Evolutionary conservation across 2,888 invertebrate genomes (phyloP), one percentile per base, ranked within the genome.

Genomic region (Drosophila birchii): DNA sequence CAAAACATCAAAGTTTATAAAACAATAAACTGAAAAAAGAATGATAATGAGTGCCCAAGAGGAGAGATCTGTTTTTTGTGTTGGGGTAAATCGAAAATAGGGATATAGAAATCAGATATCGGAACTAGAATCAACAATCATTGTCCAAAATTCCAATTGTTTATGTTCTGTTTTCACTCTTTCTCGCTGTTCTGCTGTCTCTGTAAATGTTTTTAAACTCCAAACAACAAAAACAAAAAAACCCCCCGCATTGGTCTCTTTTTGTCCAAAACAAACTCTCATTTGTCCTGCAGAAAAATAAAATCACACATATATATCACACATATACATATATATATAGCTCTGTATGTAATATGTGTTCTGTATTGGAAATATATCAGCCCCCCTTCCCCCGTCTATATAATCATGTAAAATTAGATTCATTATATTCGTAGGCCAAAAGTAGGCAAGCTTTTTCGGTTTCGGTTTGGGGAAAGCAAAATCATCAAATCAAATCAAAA

Each of bases 361-460:
- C 47, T 26, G 47, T 63, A 23, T 63, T 38, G 45, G 63, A 38
- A 18, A 16, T 6, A 16, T 6, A 47, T 34, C 63, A 26, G 53
- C 11, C n/a, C 32, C 16, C 26, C 47, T 11, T 11, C 26, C 26
- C 11, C 34, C 34, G 11, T 34, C 34, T 34, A 47, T n/a, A 43
- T 32, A 20, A 6, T 47, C 57, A 57, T 57, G 51, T 51, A 63
- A 23, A 32, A 38, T 36, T 63, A 67, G 69, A 39, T 26, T 68
- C 67, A 67, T 0, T 14, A 45, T 45, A 5, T n/a, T 26, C n/a
- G 58, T 57, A 57, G 57, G 56, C 45, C 45, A 59, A 38, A 44
- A 61, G 64, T 63, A 63, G 63, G 66, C 43, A 64, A 66, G 66
- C 64, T 66, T 59, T 53, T 34, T 26, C n/a, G n/a, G 26, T 36